phyloP scores from a whole-genome alignment of 1,140 invertebrate genomes.

The Heliothis virescens region DNA sequence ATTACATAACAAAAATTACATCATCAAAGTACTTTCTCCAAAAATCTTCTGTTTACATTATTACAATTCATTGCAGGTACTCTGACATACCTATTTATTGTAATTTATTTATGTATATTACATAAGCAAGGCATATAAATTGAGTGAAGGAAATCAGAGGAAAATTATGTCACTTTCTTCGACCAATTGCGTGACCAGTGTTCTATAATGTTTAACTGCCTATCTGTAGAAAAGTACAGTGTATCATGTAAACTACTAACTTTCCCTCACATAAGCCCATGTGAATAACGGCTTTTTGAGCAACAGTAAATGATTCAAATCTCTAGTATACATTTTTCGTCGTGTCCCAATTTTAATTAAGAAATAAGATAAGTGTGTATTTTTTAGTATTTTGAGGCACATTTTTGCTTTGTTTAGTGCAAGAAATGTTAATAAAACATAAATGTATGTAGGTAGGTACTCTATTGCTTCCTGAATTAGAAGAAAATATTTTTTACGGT shows the following conservation, averaged over 20 bases:
- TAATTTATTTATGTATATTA: slow-evolving; percentile 21
- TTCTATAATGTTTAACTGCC: slow-evolving; percentile 13
- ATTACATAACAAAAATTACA: slow-evolving; percentile 26
- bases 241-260: slow-evolving; percentile 6
- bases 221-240: slow-evolving; percentile 16
- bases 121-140: slow-evolving; percentile 8
- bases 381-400: neutral
- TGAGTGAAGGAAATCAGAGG: slow-evolving; percentile 5
- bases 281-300: slow-evolving; percentile 21
- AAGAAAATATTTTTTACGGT: no score
- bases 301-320: slow-evolving; percentile 21
- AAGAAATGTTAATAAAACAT: no score
- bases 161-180: slow-evolving; percentile 26
- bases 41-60: neutral
- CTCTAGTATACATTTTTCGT: neutral
- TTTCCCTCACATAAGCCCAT: slow-evolving; percentile 15
- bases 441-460: no score
- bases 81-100: neutral
- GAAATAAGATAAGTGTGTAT: neutral
- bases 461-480: no score
- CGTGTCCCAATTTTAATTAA: neutral
- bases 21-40: slow-evolving; percentile 32
- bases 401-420: no score
- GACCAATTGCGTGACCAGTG: slow-evolving; percentile 18
- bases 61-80: neutral